A percentile compares a stretch with the other conserved stretches of the same genome.
phyloP scores from a whole-genome alignment of 2,888 invertebrate species.

The Luperina testacea region DNA sequence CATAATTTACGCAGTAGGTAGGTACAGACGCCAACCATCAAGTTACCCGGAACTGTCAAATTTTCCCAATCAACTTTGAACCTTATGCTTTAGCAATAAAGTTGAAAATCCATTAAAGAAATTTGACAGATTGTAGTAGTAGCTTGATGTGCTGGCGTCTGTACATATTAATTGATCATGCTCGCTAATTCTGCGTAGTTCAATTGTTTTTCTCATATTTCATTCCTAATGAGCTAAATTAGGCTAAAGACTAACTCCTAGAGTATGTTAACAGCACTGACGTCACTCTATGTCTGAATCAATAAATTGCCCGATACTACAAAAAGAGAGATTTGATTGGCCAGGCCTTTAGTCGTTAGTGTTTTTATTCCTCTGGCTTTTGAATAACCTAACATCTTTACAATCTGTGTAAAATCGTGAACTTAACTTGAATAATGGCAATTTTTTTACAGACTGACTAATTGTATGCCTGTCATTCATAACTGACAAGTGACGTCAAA shows the following conservation, averaged over 20 bases:
- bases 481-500: conserved; percentile 8
- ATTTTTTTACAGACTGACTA: neutral
- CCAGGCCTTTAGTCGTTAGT: conserved; percentile 10
- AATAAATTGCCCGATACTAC: neutral
- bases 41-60: no score
- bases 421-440: neutral
- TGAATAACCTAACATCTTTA: neutral
- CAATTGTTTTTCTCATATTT: conserved; percentile 27
- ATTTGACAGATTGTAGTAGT: no score
- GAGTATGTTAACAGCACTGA: conserved; percentile 4
- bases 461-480: neutral
- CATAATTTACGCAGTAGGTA: neutral
- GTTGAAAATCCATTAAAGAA: no score
- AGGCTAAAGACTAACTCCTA: conserved; percentile 3
- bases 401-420: neutral
- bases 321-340: conserved; percentile 12
- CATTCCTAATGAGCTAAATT: conserved; percentile 3
- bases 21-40: no score
- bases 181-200: conserved; percentile 9
- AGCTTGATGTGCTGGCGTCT: no score
- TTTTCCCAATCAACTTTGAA: no score
- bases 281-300: conserved; percentile 11
- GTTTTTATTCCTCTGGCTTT: neutral
- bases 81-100: no score
- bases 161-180: neutral